A percentile compares a stretch with the other conserved stretches of the same genome.
phyloP scores from a whole-genome alignment of 1,140 invertebrate species.

The Ruditapes philippinarum region DNA sequence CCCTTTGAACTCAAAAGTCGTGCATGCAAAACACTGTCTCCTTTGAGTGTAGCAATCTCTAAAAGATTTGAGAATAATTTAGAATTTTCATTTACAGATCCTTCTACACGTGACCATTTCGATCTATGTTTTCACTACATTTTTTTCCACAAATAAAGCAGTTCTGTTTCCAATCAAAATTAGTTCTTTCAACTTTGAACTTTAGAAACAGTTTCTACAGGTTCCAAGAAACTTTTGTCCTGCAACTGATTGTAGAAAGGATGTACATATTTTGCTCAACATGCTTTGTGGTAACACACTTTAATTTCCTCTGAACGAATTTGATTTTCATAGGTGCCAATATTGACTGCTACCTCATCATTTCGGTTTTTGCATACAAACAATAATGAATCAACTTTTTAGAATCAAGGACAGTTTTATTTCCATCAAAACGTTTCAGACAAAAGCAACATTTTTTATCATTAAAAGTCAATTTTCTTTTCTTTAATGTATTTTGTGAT shows the following conservation, averaged over 20 bases:
- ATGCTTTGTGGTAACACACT: slow-evolving; percentile 4
- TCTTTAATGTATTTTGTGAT: too few relatives aligned
- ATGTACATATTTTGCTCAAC: neutral
- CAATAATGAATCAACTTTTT: neutral
- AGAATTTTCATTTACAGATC: too few relatives aligned
- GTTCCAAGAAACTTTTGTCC: neutral
- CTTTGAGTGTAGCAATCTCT: too few relatives aligned
- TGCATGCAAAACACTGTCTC: too few relatives aligned
- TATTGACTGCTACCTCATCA: neutral
- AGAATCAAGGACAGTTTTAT: neutral
- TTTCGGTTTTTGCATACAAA: neutral
- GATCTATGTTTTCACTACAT: too few relatives aligned
- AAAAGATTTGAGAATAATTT: too few relatives aligned
- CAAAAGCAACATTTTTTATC: neutral
- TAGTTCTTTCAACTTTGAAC: too few relatives aligned
- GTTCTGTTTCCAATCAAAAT: too few relatives aligned
- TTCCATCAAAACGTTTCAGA: neutral
- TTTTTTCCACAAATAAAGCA: too few relatives aligned
- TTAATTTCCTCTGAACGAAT: neutral
- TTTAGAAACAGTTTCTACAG: neutral
- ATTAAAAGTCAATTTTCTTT: neutral
- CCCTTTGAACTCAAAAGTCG: too few relatives aligned
- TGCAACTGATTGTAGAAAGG: neutral
- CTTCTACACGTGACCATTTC: too few relatives aligned
- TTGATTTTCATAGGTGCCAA: neutral